Conservation (phyloP, 1,140 invertebrate species). For the Calliopsis andreniformis region DNA sequence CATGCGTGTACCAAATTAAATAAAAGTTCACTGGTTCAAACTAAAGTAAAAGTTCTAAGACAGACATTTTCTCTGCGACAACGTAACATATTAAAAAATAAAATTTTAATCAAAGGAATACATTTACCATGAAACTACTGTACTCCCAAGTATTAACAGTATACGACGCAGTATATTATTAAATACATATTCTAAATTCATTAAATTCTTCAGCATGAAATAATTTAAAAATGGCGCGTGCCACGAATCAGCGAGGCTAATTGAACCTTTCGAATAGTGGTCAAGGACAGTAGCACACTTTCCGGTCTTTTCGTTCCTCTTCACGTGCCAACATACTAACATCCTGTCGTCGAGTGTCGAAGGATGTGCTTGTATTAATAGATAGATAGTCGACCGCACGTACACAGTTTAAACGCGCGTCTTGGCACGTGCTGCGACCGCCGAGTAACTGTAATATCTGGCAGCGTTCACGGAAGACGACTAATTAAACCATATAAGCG, state of each 20-base stretch:
- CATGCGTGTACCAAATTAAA: too few relatives aligned
- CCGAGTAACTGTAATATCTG: slow-evolving; percentile 58
- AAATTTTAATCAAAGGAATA: too few relatives aligned
- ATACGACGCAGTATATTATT: too few relatives aligned
- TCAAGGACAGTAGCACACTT: slow-evolving; percentile 1
- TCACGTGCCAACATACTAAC: not conserved
- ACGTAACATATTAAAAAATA: too few relatives aligned
- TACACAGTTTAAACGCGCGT: not conserved
- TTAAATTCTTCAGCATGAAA: too few relatives aligned
- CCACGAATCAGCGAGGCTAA: not conserved
- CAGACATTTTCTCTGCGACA: too few relatives aligned
- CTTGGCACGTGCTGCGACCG: slow-evolving; percentile 42
- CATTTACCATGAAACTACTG: too few relatives aligned
- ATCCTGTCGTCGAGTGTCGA: not conserved
- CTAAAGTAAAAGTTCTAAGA: too few relatives aligned
- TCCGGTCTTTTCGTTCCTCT: not conserved
- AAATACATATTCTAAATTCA: too few relatives aligned
- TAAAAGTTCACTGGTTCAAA: too few relatives aligned
- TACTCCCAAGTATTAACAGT: too few relatives aligned
- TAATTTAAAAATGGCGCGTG: not conserved
- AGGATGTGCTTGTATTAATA: not conserved
- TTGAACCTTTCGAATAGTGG: not conserved
- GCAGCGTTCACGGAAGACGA: slow-evolving; percentile 36
- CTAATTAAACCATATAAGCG: slow-evolving; percentile 56
- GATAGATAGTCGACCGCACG: not conserved